phyloP scores from a whole-genome alignment of 2,888 invertebrate genomes.

The Tuta absoluta region DNA sequence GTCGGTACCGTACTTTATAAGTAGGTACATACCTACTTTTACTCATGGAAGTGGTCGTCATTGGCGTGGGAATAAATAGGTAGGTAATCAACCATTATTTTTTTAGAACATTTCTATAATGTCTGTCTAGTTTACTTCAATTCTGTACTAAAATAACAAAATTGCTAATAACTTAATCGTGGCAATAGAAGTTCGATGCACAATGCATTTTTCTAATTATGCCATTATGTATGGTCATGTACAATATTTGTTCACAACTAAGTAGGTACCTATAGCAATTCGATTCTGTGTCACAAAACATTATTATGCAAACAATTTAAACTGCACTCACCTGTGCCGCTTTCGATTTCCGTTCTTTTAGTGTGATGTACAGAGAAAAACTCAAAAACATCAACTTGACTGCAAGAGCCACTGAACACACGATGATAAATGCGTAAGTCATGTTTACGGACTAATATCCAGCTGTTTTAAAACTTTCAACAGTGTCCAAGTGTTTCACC shows the following conservation, averaged over 20 bases:
- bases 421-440: constrained; percentile 68
- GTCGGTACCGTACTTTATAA: no score
- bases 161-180: no score
- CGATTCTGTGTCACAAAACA: constrained; percentile 7
- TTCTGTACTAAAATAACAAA: no score
- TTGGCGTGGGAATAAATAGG: no score
- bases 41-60: no score
- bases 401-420: constrained; percentile 68
- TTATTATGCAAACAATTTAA: neutral
- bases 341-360: constrained; percentile 49
- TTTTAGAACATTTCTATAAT: no score
- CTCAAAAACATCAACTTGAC: constrained; percentile 68
- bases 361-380: constrained; percentile 68
- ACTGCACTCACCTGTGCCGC: constrained; percentile 44
- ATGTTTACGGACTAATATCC: constrained; percentile 40
- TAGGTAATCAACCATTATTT: no score
- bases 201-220: neutral
- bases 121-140: no score
- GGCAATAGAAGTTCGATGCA: no score
- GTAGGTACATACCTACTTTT: no score
- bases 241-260: neutral
- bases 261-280: neutral
- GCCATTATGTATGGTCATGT: no score
- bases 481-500: constrained; percentile 8
- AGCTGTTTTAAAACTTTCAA: constrained; percentile 33